Evolutionary conservation across 2,797 vertebrate species (phyloP), one percentile per base, ranked within the genome.

Genomic region (Typhlichthys subterraneus): DNA sequence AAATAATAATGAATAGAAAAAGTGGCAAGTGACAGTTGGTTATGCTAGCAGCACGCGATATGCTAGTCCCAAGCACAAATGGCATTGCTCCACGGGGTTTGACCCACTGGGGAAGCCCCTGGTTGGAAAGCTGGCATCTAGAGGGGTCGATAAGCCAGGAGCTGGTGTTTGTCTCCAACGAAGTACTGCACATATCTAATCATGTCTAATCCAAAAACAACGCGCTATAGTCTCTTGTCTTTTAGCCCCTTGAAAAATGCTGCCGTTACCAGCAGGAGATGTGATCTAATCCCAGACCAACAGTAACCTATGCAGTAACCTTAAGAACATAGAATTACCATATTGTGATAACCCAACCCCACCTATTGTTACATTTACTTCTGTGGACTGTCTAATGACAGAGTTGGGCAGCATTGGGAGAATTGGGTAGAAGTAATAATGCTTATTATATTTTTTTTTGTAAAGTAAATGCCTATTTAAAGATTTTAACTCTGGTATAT

Each of bases 131-230:
- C 53, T 63, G 63, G 73, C 33, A 54, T 79, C 62, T 64, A 61
- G 52, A 67, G 63, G n/a, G 47, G 52, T 63, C 6, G 13, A 46
- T 33, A 47, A 42, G 23, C 66, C 51, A 50, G 63, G 63, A 52
- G 69, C 63, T 48, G 9, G 59, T 50, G 60, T 63, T 85, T 72
- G 69, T 76, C 69, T 76, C 68, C 59, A 70, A 49, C 66, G 0
- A 33, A 66, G 61, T 66, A 42, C 72, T 69, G 74, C 83, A 85
- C 83, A 78, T 80, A 74, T 23, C 19, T 19, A 19, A 19, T 19
- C 19, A 19, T 72, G 69, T 89, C 74, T 90, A 91, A 91, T 91
- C 87, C 88, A 83, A 80, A 90, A 79, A 91, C 89, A 89, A 89
- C 89, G 79, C 85, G 59, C 87, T 76, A 29, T 84, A 52, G 81